Base-by-base conservation (phyloP, 2,888 invertebrate genomes). In the Cactoblastis cactorum region DNA sequence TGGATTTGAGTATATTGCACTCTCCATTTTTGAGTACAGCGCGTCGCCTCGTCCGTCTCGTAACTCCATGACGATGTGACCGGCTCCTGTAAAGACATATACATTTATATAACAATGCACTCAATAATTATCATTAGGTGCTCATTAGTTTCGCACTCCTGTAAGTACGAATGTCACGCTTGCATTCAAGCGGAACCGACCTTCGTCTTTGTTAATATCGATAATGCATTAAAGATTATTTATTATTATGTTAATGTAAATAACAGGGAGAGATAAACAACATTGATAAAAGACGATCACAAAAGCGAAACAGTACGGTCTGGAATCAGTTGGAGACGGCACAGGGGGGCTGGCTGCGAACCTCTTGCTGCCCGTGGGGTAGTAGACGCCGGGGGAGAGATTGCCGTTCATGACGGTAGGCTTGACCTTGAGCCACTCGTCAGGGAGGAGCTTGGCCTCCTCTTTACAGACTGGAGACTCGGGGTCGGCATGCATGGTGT, bases 21-120 rank as follows among this genome's bases (percentile, higher is more conserved):
- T 98, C 97, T 45, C 98, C 98, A 90, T 97, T 98, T 85, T 98
- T 98, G 74, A 96, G 93, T 50, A 98, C 95, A 0, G 98, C 96
- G 22, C 98, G 92, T 56, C 95, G 91, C 38, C 96, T 93, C 49
- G 95, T 91, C 71, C 95, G 93, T 45, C 95, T 90, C 64, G 91
- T 90, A 58, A 91, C 92, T 12, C 93, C 93, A 51, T 93, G 92
- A 60, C 94, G 91, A 71, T 92, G 93, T 63, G 91, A 91, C 63
- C 94, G 92, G 74, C 92, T 94, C 90, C 94, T 94, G 88, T 53
- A 87, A 90, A 73, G 64, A 82, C 80, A 74, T 46, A 70, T 56
- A 59, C 60, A 63, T 71, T 65, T 63, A 67, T 69, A 65, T 58
- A 62, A 56, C 65, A 64, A 71, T 65, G 58, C 68, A 63, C 62